Evolutionary conservation across 64 coral and sea anemone species (phyloP).

Genomic region (Actinia tenebrosa): DNA sequence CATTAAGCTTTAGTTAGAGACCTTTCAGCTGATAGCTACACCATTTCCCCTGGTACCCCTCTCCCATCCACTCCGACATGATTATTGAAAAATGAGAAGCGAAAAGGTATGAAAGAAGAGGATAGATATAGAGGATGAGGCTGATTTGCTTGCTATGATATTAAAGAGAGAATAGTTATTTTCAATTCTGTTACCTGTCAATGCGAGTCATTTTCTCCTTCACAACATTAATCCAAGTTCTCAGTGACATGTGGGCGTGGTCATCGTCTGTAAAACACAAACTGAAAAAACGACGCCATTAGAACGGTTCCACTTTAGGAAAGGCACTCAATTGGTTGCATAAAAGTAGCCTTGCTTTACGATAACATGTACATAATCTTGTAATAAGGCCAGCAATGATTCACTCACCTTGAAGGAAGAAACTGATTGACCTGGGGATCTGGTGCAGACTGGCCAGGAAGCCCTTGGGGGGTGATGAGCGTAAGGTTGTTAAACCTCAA

Average conservation of each 20-base stretch:
- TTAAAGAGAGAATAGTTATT: too few species aligned
- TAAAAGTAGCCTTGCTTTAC: neutral
- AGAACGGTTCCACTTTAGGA: neutral
- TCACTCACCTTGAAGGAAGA: slow-evolving; percentile 74
- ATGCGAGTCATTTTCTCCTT: slow-evolving; percentile 83
- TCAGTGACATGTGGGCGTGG: slow-evolving; percentile 67
- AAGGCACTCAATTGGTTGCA: too few species aligned
- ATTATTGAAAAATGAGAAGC: too few species aligned
- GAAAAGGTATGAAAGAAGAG: neutral
- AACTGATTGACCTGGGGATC: slow-evolving; percentile 44
- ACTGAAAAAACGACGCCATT: slow-evolving; percentile 21
- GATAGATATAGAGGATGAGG: neutral
- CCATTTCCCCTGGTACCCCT: too few species aligned
- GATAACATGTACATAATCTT: too few species aligned
- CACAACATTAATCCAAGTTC: slow-evolving; percentile 89
- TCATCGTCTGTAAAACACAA: slow-evolving; percentile 74
- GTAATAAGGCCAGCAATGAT: too few species aligned
- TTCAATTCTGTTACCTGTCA: slow-evolving; percentile 64
- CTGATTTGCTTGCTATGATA: too few species aligned
- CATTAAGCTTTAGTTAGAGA: neutral
- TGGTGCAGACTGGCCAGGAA: slow-evolving; percentile 61
- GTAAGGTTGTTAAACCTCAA: slow-evolving; percentile 93
- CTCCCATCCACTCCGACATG: too few species aligned
- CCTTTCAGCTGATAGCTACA: too few species aligned
- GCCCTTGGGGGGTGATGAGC: slow-evolving; percentile 74